Evolutionary conservation across 2,888 invertebrate species (phyloP).

Genomic region (Epirrhoe alternata): DNA sequence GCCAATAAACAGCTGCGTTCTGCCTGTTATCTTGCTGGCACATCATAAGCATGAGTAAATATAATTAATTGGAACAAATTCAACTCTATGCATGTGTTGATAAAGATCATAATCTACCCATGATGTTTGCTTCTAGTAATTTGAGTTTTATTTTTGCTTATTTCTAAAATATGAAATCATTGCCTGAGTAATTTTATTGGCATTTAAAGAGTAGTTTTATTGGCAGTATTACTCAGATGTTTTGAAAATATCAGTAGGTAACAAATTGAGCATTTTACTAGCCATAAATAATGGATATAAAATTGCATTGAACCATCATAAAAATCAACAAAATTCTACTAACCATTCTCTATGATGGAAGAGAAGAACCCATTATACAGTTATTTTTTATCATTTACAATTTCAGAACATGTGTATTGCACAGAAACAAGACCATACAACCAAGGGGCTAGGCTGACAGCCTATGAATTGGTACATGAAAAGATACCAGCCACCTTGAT

Average conservation of each 20-base stretch:
- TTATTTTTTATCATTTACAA: background rate
- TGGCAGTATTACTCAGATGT: too few relatives aligned
- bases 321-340: background rate
- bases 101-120: background rate
- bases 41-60: conserved; percentile 2
- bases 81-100: background rate
- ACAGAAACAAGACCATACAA: conserved; percentile 99
- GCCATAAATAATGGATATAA: background rate
- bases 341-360: background rate
- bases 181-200: background rate
- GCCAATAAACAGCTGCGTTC: conserved; percentile 4
- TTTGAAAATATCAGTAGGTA: too few relatives aligned
- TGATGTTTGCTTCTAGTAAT: background rate
- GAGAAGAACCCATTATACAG: background rate
- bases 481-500: conserved; percentile 96
- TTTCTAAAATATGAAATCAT: background rate
- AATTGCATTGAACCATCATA: background rate
- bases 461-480: conserved; percentile 97
- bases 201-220: too few relatives aligned
- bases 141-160: background rate
- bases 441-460: conserved; percentile 97
- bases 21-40: conserved; percentile 7
- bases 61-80: conserved; percentile 1
- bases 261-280: too few relatives aligned
- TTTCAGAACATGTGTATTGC: conserved; percentile 94